Conservation (phyloP, 2,113 vertebrate genomes). For the Dromiciops gliroides region DNA sequence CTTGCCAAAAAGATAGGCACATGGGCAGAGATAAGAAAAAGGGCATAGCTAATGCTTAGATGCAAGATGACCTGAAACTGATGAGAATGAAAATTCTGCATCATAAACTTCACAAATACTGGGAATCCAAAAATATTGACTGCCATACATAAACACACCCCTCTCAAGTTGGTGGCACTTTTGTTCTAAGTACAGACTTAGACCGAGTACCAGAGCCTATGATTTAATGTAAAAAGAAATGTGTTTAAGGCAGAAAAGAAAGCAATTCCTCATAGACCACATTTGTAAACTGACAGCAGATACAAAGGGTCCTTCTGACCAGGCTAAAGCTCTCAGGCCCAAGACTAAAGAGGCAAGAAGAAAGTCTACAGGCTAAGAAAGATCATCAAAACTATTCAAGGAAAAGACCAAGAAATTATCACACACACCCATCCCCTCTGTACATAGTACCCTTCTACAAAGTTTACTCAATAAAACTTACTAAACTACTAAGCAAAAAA, state of each 20-base stretch:
- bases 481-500: neutral
- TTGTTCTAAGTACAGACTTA: neutral
- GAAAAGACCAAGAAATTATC: neutral
- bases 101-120: neutral
- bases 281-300: neutral
- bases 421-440: neutral
- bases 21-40: neutral
- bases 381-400: neutral
- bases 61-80: neutral
- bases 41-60: neutral
- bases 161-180: neutral
- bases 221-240: no score
- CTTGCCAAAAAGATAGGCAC: neutral
- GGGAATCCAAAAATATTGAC: neutral
- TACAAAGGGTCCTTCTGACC: no score
- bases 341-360: neutral
- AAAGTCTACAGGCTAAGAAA: neutral
- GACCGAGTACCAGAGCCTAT: neutral
- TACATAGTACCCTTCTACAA: neutral
- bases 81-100: neutral
- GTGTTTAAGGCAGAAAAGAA: no score
- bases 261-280: neutral
- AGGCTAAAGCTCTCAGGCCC: neutral
- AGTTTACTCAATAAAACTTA: neutral
- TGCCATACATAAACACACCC: neutral